Base-by-base conservation (phyloP, 1,140 invertebrate species). In the Zaprionus ornatus region DNA sequence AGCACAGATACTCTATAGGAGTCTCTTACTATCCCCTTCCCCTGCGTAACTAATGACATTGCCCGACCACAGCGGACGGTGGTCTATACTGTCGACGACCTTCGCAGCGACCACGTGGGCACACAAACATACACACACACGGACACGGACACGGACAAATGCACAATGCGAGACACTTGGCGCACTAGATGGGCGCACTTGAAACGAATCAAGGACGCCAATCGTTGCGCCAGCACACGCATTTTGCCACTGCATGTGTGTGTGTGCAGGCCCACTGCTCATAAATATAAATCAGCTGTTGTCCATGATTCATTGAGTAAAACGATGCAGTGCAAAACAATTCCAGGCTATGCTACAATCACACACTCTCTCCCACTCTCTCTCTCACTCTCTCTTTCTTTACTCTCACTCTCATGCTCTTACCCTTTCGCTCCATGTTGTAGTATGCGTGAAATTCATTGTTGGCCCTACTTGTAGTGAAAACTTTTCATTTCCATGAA, bases 301-400 rank as follows among this genome's bases (percentile, higher is more conserved):
- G 77, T 80, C 74, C 85, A 88, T 88, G 85, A 90, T 88, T 88
- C 84, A 88, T 88, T 88, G 81, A 88, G 85, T 85, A 88, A 90
- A 88, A 77, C 48, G 70, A 77, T 80, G 68, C 57, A 77, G 45
- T 66, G 63, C 62, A 48, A 64, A 50, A 60, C 48, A 77, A 45
- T 68, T 56, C 19, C 50, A 64, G 25, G 13, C 23, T 19, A 17
- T 48, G 42, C 42, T 17, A 10, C 5, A 12, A 1, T 54, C 21
- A 13, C 32, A 27, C 40, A n/a, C 27, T 10, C 27, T 57, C 15
- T 72, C 42, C 42, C 32, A 25, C n/a, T 52, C 23, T 45, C 13
- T n/a, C 3, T 57, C 25, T 71, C 12, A 32, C 50, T 29, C 37
- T 50, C 27, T 27, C 52, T 62, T 25, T 66, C 55, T 25, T 66